Conservation (phyloP, 1,140 invertebrate genomes). For the Venturia canescens region DNA sequence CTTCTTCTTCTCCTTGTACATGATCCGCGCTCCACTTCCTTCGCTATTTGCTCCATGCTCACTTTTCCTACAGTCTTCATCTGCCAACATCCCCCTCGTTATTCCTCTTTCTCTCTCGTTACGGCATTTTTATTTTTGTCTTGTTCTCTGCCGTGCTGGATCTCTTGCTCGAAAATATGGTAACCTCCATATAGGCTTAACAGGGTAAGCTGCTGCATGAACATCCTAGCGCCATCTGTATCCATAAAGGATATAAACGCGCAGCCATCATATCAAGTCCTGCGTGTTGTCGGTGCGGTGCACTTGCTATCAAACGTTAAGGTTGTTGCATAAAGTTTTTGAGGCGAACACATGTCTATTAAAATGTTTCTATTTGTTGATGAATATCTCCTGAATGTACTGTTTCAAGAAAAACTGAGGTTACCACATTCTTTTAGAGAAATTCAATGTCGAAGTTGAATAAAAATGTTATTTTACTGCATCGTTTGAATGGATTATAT, state of each 20-base stretch:
- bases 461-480: no score
- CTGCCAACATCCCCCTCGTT: neutral
- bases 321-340: no score
- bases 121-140: neutral
- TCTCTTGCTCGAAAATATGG: slow-evolving; percentile 10
- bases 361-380: no score
- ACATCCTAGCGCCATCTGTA: slow-evolving; percentile 55
- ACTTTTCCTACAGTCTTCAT: neutral
- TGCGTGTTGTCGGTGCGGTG: neutral
- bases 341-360: no score
- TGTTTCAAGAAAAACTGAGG: no score
- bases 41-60: neutral
- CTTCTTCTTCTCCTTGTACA: neutral
- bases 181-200: slow-evolving; percentile 55
- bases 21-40: neutral
- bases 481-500: no score
- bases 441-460: no score
- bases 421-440: no score
- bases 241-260: slow-evolving; percentile 66
- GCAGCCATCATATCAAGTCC: slow-evolving; percentile 14
- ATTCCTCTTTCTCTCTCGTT: no score
- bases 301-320: slow-evolving; percentile 18
- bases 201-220: slow-evolving; percentile 54
- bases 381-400: no score
- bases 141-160: no score